Conservation (phyloP, 1,140 invertebrate species). For the Tetraneura akinire region DNA sequence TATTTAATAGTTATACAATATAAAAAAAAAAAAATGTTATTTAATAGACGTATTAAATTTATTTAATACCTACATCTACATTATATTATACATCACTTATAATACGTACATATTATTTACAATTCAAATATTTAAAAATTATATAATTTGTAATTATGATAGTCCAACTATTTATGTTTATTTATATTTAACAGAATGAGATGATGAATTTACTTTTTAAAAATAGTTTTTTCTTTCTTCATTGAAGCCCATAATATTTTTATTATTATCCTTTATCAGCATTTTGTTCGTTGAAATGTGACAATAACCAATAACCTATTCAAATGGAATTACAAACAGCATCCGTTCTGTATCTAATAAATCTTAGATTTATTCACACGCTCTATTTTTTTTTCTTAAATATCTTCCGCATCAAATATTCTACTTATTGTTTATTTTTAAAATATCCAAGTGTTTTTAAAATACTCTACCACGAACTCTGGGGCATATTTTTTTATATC, state of each 20-base stretch:
- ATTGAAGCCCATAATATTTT: not conserved
- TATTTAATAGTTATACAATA: no score
- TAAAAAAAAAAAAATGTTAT: no score
- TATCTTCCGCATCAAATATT: not conserved
- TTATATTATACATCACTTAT: no score
- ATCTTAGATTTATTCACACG: slow-evolving; percentile 1
- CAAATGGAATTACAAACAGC: not conserved
- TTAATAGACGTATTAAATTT: no score
- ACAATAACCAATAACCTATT: not conserved
- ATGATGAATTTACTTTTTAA: not conserved
- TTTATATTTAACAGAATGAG: not conserved
- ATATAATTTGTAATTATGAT: no score
- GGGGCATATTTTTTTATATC: not conserved
- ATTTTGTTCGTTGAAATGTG: not conserved
- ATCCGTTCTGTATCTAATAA: not conserved
- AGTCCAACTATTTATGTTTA: not conserved
- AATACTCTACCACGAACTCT: not conserved
- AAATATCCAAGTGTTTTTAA: not conserved
- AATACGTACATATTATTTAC: no score
- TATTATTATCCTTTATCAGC: slow-evolving; percentile 11
- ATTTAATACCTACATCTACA: no score
- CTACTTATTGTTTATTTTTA: not conserved
- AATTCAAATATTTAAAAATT: no score
- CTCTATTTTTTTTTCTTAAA: not conserved
- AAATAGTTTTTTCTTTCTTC: not conserved